Evolutionary conservation across 2,113 vertebrate genomes (phyloP), one percentile per base, ranked within the genome.

Genomic region (Hipposideros armiger): DNA sequence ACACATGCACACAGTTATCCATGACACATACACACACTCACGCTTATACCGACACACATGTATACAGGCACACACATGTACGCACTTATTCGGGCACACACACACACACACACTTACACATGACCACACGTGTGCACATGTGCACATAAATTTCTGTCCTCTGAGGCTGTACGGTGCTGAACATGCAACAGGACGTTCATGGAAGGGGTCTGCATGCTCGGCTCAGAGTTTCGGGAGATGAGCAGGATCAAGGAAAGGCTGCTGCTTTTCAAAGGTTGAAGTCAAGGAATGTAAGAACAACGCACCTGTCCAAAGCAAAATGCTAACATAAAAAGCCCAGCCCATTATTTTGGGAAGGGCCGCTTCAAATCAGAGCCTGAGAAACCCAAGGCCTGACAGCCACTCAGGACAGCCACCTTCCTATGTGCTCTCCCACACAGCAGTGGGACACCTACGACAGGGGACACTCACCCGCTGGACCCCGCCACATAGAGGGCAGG

Each of bases 371-470:
- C 11, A 64, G 42, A 80, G 54, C 10, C 54, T 58, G 2, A 50
- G 60, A 6, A 80, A 66, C 77, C n/a, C 14, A n/a, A 54, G 24
- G 47, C 77, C 77, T 50, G 28, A 47, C 3, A 32, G 64, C 2
- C n/a, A 56, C 28, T 80, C 13, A 36, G 54, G 60, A 82, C 70
- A 87, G 24, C 14, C 50, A 52, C 36, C 36, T 36, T 36, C 58
- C 54, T 32, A 7, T 11, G 3, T 30, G 36, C 5, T 22, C 1
- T 7, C 42, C 90, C 54, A 10, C 15, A 67, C 5, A 4, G 40
- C 15, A 56, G 47, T 24, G 7, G 0, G 1, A 32, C 0, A 1
- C 67, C 40, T 15, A 11, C 0, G 54, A 74, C 17, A 5, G 42
- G 2, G 11, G 42, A 4, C 9, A 9, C 67, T 14, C 5, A 3